Conservation (phyloP, 2,888 invertebrate species). For the Papilio elwesi region DNA sequence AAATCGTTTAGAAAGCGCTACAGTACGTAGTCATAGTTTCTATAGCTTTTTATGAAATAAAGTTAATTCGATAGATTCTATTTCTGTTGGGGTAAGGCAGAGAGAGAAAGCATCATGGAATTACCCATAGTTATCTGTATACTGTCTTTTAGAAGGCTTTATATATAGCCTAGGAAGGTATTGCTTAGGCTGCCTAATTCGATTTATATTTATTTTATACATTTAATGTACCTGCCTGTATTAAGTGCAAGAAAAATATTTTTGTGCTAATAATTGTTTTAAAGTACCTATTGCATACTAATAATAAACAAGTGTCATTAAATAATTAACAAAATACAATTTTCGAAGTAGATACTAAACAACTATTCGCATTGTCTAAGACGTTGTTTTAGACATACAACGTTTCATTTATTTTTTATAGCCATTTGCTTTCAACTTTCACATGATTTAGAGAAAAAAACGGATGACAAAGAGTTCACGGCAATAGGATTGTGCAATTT, state of each 20-base stretch:
- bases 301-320: neutral
- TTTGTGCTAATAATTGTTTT: too few species aligned
- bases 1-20: conserved; percentile 18
- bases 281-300: neutral
- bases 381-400: conserved; percentile 13
- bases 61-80: neutral
- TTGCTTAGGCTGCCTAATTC: too few species aligned
- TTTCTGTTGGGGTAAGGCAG: too few species aligned
- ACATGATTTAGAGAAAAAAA: conserved; percentile 57
- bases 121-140: too few species aligned
- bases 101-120: too few species aligned
- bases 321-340: conserved; percentile 9
- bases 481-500: conserved; percentile 80
- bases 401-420: conserved; percentile 1
- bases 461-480: conserved; percentile 70
- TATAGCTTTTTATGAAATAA: neutral
- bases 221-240: too few species aligned
- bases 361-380: neutral
- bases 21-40: conserved; percentile 1
- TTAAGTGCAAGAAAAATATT: too few species aligned
- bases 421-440: conserved; percentile 59
- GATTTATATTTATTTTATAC: too few species aligned
- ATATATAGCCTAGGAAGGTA: too few species aligned
- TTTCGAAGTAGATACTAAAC: neutral
- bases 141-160: too few species aligned